Evolutionary conservation across 2,888 invertebrate species (phyloP), one percentile per base, ranked within the genome.

Genomic region (Therioaphis trifolii): DNA sequence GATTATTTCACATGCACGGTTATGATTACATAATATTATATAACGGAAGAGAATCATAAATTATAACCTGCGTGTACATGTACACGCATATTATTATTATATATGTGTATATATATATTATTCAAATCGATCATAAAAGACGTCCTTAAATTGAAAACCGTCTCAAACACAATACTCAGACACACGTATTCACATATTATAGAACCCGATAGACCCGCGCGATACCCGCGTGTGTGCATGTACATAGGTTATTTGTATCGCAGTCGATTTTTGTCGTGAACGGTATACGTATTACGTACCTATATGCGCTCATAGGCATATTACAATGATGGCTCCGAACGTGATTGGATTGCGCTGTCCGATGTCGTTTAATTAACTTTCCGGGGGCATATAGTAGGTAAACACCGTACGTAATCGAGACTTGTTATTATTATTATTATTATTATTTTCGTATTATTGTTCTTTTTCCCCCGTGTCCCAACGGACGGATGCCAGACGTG

Each of bases 401-500:
- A 78, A 78, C 69, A 55, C 69, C 55, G 78, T 55, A 55, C 40
- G 24, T 55, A 69, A 69, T 78, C 55, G 49, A 63, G 66, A 35
- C 43, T 69, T 43, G 46, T 55, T 79, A 55, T 46, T 69, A 18
- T 68, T 69, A 79, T 69, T 43, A 69, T 69, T 69, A n/a, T 69
- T 40, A 43, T 40, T 43, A 40, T 43, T 21, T 58, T 58, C 12
- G 21, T 7, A 61, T 52, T 68, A 55, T 78, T 78, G 49, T 79
- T 79, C 43, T 76, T 79, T 58, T 68, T 58, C 14, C 58, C 21
- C 11, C 24, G 35, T 15, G 14, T 15, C 40, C 7, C 77, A 15
- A 29, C 52, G 43, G 71, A 21, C 80, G 72, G 21, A 72, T 61
- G 80, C 61, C 72, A 80, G 80, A 80, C 72, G 80, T 71, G 80